Evolutionary conservation across 2,797 vertebrate species (phyloP).

Genomic region (Artibeus lituratus): DNA sequence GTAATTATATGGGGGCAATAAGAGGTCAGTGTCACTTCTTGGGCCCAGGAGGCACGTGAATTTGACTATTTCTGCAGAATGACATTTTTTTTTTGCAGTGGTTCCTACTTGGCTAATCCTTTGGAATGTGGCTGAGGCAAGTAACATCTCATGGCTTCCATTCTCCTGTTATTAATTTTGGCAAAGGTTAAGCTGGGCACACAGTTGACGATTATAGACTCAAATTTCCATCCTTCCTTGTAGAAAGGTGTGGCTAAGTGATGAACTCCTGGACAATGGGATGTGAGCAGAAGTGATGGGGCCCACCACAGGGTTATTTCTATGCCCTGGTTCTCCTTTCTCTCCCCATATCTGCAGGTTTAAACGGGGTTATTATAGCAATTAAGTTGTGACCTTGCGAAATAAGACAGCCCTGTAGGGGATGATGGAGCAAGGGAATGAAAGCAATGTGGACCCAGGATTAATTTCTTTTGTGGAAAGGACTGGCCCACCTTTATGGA

Average conservation of each 20-base stretch:
- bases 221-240: background rate
- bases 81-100: background rate
- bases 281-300: background rate
- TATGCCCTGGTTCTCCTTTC: background rate
- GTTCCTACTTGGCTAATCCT: background rate
- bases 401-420: background rate
- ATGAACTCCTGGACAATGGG: background rate
- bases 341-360: background rate
- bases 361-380: background rate
- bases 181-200: background rate
- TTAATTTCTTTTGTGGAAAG: background rate
- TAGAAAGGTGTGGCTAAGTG: background rate
- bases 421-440: background rate
- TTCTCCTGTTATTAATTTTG: background rate
- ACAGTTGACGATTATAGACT: background rate
- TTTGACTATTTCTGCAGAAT: background rate
- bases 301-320: background rate
- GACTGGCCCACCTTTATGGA: background rate
- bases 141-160: background rate
- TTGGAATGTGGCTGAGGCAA: background rate
- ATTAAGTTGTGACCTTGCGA: background rate
- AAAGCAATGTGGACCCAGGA: background rate
- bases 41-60: accelerated
- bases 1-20: background rate
- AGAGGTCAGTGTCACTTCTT: background rate